These are phyloP conservation scores for Muntiacus muntjak DNA, from an alignment of 2,113 vertebrate genomes.

Conservation along the genomic window DNA sequence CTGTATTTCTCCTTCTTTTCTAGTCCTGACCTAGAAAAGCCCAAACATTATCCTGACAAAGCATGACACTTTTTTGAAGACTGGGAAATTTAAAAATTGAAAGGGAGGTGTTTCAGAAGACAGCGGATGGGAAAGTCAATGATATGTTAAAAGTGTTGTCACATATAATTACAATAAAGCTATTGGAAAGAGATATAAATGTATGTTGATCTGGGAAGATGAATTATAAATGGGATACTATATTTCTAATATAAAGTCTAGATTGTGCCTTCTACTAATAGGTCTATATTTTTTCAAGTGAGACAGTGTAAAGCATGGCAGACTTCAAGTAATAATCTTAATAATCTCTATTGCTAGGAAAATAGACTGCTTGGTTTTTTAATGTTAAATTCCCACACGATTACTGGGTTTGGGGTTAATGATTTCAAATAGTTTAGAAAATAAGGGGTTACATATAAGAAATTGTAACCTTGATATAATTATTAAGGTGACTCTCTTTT, in stretches of 20 bases:
- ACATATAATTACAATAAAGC: neutral
- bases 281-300: neutral
- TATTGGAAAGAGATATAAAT: neutral
- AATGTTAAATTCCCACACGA: neutral
- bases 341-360: neutral
- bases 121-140: neutral
- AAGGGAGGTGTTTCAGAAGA: neutral
- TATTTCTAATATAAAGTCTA: conserved; percentile 22
- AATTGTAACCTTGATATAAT: neutral
- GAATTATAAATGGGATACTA: neutral
- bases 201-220: neutral
- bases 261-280: neutral
- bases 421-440: conserved; percentile 32
- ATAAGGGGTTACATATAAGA: neutral
- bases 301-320: neutral
- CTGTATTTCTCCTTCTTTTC: neutral
- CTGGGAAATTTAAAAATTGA: neutral
- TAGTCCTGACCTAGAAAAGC: neutral
- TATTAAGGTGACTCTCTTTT: neutral
- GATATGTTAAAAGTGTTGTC: neutral
- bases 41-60: neutral
- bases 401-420: neutral
- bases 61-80: neutral
- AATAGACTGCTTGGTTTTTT: neutral
- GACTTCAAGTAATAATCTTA: neutral